phyloP scores from a whole-genome alignment of 1,140 invertebrate genomes.

The Micrasema minimum region DNA sequence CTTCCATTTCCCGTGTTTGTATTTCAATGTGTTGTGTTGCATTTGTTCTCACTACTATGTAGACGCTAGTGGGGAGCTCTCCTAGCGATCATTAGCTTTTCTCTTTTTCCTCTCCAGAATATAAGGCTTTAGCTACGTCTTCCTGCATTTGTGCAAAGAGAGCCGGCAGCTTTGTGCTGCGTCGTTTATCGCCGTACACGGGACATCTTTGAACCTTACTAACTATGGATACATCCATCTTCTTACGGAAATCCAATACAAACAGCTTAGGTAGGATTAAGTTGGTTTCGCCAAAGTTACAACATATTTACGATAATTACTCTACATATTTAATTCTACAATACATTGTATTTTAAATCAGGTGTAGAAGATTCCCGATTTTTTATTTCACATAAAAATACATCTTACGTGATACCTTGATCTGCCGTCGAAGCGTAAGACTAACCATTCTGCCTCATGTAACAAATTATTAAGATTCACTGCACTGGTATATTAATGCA shows the following conservation, averaged over 20 bases:
- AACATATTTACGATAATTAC: too few species aligned
- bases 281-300: too few species aligned
- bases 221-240: not conserved
- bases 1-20: not conserved
- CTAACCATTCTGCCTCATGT: too few species aligned
- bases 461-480: too few species aligned
- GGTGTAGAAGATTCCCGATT: too few species aligned
- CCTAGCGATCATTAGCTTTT: slow-evolving; percentile 19
- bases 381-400: too few species aligned
- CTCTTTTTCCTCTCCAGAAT: slow-evolving; percentile 23
- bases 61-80: slow-evolving; percentile 4
- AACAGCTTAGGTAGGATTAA: not conserved
- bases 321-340: too few species aligned
- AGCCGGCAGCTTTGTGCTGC: slow-evolving; percentile 24
- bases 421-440: too few species aligned
- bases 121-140: slow-evolving; percentile 22
- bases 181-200: slow-evolving; percentile 23
- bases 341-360: too few species aligned
- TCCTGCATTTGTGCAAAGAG: slow-evolving; percentile 30
- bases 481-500: too few species aligned
- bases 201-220: not conserved
- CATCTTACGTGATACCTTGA: too few species aligned
- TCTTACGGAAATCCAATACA: slow-evolving; percentile 8
- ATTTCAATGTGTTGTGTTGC: not conserved
- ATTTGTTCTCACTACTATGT: not conserved